Conservation (phyloP, 2,113 vertebrate species). For the Percina caprodes region DNA sequence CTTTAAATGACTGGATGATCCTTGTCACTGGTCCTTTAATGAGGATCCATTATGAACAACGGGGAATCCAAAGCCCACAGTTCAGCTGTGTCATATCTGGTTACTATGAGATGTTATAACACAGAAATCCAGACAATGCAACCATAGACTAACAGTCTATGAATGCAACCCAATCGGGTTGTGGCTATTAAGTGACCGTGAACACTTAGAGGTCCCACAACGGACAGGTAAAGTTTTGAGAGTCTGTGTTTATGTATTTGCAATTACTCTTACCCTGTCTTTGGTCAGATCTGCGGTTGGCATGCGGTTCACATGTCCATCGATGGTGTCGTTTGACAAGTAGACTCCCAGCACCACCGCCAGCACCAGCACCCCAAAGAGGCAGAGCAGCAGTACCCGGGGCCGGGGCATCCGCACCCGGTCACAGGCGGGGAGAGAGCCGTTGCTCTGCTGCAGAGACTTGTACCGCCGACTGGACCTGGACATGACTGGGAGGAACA, state of each 20-base stretch:
- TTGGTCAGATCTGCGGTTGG: conserved; percentile 63
- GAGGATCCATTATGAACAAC: no score
- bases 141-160: neutral
- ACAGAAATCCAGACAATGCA: neutral
- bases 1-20: neutral
- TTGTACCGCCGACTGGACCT: conserved; percentile 76
- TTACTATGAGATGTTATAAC: neutral
- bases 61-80: neutral
- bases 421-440: conserved; percentile 65
- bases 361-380: conserved; percentile 77
- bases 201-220: neutral
- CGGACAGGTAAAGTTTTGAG: neutral
- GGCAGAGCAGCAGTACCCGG: conserved; percentile 77
- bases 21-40: neutral
- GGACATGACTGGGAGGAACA: conserved; percentile 71
- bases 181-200: neutral
- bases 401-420: conserved; percentile 64
- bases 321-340: conserved; percentile 72
- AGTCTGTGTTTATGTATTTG: neutral
- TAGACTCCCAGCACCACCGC: conserved; percentile 77
- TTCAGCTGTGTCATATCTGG: neutral
- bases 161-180: neutral
- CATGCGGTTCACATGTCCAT: conserved; percentile 17
- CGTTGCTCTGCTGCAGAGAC: conserved; percentile 61
- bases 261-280: conserved; percentile 76